phyloP scores from a whole-genome alignment of 2,113 vertebrate genomes.

The Salvator merianae region DNA sequence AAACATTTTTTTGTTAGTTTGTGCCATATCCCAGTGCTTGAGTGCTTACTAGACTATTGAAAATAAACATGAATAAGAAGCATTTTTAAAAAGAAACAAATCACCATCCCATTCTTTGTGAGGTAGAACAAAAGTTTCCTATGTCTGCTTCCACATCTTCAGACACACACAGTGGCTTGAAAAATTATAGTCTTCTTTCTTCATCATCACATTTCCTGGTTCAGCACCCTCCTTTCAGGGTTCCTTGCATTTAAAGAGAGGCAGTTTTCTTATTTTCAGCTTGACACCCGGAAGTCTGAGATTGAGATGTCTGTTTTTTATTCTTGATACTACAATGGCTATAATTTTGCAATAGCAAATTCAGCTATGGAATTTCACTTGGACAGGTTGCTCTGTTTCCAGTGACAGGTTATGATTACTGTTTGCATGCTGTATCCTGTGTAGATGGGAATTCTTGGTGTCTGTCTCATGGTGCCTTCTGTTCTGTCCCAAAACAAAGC shows the following conservation, averaged over 20 bases:
- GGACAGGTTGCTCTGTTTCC: conserved; percentile 16
- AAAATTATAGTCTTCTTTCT: background rate
- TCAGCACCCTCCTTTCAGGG: background rate
- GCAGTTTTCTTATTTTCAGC: background rate
- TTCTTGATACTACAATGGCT: conserved; percentile 7
- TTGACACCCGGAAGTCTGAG: background rate
- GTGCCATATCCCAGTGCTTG: too few species aligned
- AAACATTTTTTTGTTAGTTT: too few species aligned
- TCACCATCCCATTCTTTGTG: too few species aligned
- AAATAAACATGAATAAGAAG: too few species aligned
- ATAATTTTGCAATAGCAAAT: conserved; percentile 5
- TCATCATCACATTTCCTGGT: background rate
- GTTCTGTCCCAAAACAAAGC: background rate
- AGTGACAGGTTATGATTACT: conserved; percentile 32
- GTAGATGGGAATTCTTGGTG: conserved; percentile 6
- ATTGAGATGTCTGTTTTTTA: background rate
- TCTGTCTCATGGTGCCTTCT: background rate
- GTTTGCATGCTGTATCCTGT: conserved; percentile 18
- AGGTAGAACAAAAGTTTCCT: background rate
- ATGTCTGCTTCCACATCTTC: background rate
- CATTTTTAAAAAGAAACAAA: too few species aligned
- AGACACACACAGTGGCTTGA: background rate
- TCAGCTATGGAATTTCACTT: conserved; percentile 12
- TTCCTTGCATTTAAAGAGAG: background rate
- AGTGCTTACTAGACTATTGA: too few species aligned